A percentile compares a stretch with the other conserved stretches of the same genome.
phyloP scores from a whole-genome alignment of 2,113 vertebrate genomes.

The Phoxinus phoxinus region DNA sequence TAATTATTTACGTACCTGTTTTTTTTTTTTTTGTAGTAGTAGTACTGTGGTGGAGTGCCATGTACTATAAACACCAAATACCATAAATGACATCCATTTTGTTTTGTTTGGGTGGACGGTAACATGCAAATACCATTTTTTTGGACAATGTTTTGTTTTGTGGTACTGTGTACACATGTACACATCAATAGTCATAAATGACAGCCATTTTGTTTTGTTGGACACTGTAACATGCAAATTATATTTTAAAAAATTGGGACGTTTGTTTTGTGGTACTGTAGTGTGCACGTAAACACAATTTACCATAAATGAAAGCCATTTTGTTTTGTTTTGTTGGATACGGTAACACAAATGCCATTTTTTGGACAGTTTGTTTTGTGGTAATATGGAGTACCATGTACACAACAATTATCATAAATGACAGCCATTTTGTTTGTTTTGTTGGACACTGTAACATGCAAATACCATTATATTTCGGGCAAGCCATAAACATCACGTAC shows the following conservation, averaged over 20 bases:
- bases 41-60: too few species aligned
- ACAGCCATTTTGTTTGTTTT: background rate
- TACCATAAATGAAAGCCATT: background rate
- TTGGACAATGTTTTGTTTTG: too few species aligned
- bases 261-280: background rate
- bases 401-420: background rate
- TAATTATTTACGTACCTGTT: background rate
- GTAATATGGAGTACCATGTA: background rate
- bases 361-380: background rate
- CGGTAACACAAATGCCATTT: background rate
- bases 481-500: background rate
- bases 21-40: background rate
- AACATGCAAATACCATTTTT: too few species aligned
- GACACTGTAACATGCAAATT: background rate
- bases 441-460: background rate
- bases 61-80: too few species aligned
- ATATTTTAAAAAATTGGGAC: background rate
- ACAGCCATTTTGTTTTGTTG: background rate
- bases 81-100: background rate
- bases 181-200: background rate
- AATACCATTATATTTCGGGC: too few species aligned
- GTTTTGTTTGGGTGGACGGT: background rate
- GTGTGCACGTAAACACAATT: background rate
- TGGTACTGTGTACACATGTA: too few species aligned
- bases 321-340: background rate